Evolutionary conservation across 2,113 vertebrate species (phyloP).

Genomic region (Anas platyrhynchos): DNA sequence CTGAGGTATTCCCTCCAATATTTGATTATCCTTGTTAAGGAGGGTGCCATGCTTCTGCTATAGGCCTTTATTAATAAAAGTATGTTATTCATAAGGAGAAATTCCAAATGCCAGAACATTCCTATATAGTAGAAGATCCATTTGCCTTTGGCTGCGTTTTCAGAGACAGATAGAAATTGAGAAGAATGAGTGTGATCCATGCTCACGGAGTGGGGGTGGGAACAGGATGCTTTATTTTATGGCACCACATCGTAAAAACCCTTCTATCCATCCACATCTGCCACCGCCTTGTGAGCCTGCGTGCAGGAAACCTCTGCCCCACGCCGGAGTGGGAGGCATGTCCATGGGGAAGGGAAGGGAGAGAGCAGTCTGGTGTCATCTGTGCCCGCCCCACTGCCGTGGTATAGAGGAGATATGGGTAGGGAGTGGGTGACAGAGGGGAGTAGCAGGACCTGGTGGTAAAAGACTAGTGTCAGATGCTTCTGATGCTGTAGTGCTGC

Average conservation of each 20-base stretch:
- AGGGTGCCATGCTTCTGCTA: background rate
- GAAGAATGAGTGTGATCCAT: background rate
- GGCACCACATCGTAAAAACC: background rate
- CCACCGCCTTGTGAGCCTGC: background rate
- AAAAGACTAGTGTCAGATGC: background rate
- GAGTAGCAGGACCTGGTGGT: background rate
- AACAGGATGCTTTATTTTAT: background rate
- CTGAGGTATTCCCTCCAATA: background rate
- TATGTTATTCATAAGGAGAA: background rate
- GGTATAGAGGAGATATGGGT: background rate
- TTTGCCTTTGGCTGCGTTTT: background rate
- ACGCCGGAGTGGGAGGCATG: accelerated
- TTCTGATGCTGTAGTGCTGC: background rate
- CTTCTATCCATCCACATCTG: background rate
- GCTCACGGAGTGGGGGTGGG: background rate
- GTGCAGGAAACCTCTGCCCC: background rate
- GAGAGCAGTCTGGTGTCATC: accelerated
- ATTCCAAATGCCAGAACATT: background rate
- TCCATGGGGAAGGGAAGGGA: background rate
- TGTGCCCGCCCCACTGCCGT: background rate
- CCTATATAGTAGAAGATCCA: background rate
- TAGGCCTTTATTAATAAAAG: background rate
- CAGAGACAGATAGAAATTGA: background rate
- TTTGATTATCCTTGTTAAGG: background rate
- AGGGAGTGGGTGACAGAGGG: background rate